Conservation (phyloP, 2,888 invertebrate species). For the Brenthis hecate region DNA sequence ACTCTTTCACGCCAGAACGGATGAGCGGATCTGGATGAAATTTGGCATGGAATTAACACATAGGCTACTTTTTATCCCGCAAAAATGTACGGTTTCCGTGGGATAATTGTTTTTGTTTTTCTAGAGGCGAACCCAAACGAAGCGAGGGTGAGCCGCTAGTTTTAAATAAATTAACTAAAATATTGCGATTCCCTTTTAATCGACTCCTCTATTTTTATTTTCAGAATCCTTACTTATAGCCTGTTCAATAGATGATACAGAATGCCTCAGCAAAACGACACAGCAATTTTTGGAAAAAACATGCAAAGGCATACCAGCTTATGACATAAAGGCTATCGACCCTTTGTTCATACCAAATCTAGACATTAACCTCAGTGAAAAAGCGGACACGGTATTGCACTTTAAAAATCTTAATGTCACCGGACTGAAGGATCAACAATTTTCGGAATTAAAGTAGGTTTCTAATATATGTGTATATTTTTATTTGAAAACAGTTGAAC, state of each 20-base stretch:
- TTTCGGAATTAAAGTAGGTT: conserved; percentile 64
- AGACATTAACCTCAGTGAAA: conserved; percentile 47
- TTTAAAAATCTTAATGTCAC: conserved; percentile 59
- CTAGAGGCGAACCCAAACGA: too few species aligned
- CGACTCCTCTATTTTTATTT: not conserved
- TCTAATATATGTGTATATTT: not conserved
- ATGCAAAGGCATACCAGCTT: conserved; percentile 53
- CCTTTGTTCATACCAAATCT: conserved; percentile 56
- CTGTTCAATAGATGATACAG: conserved; percentile 59
- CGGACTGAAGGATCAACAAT: conserved; percentile 59
- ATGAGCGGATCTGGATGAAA: too few species aligned
- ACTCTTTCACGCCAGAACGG: too few species aligned
- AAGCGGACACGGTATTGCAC: conserved; percentile 49
- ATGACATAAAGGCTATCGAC: conserved; percentile 58
- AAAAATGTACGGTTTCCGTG: too few species aligned
- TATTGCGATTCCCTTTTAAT: too few species aligned
- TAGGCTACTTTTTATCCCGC: too few species aligned
- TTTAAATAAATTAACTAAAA: too few species aligned
- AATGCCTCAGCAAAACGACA: conserved; percentile 61
- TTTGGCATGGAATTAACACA: too few species aligned
- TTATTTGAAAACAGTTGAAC: not conserved
- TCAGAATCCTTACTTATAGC: conserved; percentile 49
- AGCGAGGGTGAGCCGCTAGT: too few species aligned
- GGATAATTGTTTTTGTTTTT: too few species aligned
- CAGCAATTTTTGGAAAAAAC: conserved; percentile 61